phyloP scores from a whole-genome alignment of 2,113 vertebrate species.

The Crotalus helleri region DNA sequence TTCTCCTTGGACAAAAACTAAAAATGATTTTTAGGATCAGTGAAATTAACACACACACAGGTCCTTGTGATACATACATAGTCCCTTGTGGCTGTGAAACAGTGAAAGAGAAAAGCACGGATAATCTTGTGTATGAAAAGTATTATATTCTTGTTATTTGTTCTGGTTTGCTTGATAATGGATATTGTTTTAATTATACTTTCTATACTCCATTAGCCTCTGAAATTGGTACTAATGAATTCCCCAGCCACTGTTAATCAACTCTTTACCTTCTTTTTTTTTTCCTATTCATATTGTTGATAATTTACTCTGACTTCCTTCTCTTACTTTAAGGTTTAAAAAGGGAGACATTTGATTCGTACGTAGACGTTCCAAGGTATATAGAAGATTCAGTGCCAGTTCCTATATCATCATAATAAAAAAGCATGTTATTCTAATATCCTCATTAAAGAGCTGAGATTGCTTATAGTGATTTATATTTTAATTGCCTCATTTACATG shows the following conservation, averaged over 20 bases:
- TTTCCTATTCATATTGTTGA: rapidly evolving
- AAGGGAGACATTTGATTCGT: background rate
- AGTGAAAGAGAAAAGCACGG: background rate
- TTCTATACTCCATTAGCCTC: background rate
- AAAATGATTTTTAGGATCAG: background rate
- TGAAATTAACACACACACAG: background rate
- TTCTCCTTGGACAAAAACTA: background rate
- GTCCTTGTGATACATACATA: background rate
- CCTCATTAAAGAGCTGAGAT: background rate
- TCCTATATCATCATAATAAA: background rate
- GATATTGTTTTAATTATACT: background rate
- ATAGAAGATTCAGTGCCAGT: background rate
- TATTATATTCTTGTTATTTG: background rate
- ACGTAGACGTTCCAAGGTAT: background rate
- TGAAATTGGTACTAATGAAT: conserved; percentile 1
- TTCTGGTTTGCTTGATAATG: background rate
- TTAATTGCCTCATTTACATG: background rate
- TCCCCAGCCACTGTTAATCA: background rate
- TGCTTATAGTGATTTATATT: background rate
- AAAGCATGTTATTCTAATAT: background rate
- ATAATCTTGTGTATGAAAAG: background rate
- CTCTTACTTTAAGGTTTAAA: background rate
- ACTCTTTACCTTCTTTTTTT: no score
- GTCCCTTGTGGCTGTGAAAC: background rate
- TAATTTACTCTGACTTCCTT: background rate